A percentile compares a stretch with the other conserved stretches of the same genome.
Conservation (phyloP, 2,888 invertebrate genomes). For the Acanthosoma haemorrhoidale region DNA sequence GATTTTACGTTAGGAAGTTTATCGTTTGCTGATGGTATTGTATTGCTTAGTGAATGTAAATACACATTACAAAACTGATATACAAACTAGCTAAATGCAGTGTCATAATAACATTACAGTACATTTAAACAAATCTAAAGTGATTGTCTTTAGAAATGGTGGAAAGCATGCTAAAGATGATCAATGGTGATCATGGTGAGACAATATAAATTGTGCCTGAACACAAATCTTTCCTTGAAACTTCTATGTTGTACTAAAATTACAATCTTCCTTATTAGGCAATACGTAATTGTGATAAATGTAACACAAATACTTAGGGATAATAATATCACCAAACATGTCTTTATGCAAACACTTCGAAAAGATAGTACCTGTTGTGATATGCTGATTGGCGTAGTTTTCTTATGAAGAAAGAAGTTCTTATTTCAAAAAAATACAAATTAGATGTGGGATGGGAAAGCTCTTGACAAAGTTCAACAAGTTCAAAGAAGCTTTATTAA, state of each 20-base stretch:
- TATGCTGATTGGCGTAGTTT: neutral
- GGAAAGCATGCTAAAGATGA: neutral
- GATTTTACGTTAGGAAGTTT: too few species aligned
- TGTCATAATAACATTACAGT: neutral
- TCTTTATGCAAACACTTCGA: neutral
- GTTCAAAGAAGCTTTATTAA: neutral
- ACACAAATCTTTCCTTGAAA: too few species aligned
- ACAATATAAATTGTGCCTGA: neutral
- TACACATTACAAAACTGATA: neutral
- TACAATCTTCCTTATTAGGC: too few species aligned
- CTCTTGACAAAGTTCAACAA: neutral
- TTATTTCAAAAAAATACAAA: neutral
- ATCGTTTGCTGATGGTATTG: neutral
- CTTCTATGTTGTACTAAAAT: too few species aligned
- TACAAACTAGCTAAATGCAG: neutral
- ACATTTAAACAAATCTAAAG: neutral
- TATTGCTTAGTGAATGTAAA: neutral
- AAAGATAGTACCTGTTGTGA: neutral
- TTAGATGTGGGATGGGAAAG: neutral
- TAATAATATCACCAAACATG: neutral
- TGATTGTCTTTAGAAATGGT: neutral
- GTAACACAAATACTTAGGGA: neutral
- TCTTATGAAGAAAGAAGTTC: neutral
- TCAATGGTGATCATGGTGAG: neutral
- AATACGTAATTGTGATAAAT: too few species aligned